These are phyloP conservation scores for Philypnodon macrostomus DNA, from an alignment of 2,797 vertebrate genomes.

Conservation along the genomic window DNA sequence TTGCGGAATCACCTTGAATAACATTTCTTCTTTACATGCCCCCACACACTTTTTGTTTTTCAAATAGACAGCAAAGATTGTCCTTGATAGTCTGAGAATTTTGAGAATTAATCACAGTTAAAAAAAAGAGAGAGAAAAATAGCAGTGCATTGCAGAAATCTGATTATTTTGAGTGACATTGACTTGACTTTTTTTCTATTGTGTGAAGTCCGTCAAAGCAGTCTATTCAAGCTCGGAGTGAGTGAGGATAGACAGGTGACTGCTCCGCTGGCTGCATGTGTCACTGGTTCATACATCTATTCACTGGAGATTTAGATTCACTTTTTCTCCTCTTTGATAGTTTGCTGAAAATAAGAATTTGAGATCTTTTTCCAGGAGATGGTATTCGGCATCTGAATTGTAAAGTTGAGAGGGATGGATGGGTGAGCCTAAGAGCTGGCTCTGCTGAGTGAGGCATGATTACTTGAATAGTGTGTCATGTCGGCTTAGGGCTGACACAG, in stretches of 20 bases:
- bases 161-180: constrained; percentile 26
- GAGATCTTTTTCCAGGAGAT: constrained; percentile 6
- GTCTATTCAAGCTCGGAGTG: constrained; percentile 25
- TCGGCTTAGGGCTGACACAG: constrained; percentile 59
- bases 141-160: constrained; percentile 15
- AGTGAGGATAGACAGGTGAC: constrained; percentile 28
- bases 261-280: constrained; percentile 23
- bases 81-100: constrained; percentile 2
- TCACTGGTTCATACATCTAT: constrained; percentile 24
- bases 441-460: constrained; percentile 57
- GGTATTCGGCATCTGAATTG: constrained; percentile 8
- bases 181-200: constrained; percentile 11
- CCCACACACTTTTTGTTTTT: neutral
- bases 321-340: constrained; percentile 26
- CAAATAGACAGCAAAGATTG: constrained; percentile 1
- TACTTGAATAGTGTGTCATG: constrained; percentile 67
- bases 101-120: constrained; percentile 8
- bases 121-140: neutral
- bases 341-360: constrained; percentile 29
- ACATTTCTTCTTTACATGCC: constrained; percentile 8
- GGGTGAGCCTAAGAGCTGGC: constrained; percentile 31
- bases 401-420: constrained; percentile 26
- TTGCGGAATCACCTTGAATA: constrained; percentile 11
- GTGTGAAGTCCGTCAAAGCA: constrained; percentile 24
- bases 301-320: neutral